Evolutionary conservation across 2,113 vertebrate genomes (phyloP).

Genomic region (Catharus bicknelli): DNA sequence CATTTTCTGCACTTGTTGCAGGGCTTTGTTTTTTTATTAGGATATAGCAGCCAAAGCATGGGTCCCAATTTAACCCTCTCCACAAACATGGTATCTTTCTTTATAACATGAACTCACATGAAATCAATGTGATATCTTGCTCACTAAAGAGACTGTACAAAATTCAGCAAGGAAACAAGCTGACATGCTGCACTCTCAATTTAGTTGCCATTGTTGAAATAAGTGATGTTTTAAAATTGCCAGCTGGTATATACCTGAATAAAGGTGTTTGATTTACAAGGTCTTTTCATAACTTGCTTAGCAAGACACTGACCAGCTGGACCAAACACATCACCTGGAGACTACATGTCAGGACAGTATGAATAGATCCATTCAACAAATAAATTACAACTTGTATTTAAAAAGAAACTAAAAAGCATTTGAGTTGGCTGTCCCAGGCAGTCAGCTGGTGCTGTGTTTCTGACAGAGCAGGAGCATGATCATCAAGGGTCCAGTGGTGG

Average conservation of each 20-base stretch:
- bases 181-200: not conserved
- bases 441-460: not conserved
- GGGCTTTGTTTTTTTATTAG: not conserved
- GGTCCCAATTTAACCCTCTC: constrained; percentile 28
- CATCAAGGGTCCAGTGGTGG: not conserved
- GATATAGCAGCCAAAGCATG: not conserved
- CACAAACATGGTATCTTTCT: not conserved
- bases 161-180: not conserved
- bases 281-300: not conserved
- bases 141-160: not conserved
- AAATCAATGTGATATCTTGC: not conserved
- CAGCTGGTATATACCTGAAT: not conserved
- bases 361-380: not conserved
- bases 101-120: not conserved
- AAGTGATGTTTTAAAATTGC: not conserved
- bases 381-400: not conserved
- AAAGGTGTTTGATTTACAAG: not conserved
- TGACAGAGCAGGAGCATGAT: not conserved
- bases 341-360: not conserved
- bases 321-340: not conserved
- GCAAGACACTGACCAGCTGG: not conserved
- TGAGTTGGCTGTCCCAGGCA: not conserved
- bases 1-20: not conserved
- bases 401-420: not conserved
- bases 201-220: not conserved